These are phyloP conservation scores for Hermaeophaga mercurialis DNA, from an alignment of 2,888 invertebrate species.

Conservation along the genomic window DNA sequence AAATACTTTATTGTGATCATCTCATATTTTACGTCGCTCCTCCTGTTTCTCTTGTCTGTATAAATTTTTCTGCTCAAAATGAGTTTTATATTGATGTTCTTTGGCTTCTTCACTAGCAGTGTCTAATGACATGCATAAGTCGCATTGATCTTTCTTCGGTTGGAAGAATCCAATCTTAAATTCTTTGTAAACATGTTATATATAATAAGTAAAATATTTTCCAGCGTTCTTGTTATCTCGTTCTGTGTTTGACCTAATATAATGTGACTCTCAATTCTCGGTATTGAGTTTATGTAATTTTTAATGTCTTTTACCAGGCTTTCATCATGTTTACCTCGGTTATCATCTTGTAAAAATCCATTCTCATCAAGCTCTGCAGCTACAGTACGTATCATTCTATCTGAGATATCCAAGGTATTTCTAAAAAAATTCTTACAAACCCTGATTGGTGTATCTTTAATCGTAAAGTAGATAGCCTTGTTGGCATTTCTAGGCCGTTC, in stretches of 20 bases:
- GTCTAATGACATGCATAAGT: neutral
- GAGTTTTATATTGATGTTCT: neutral
- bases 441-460: neutral
- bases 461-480: neutral
- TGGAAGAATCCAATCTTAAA: slow-evolving; percentile 9
- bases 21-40: neutral
- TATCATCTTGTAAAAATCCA: too few relatives aligned
- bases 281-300: neutral
- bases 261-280: neutral
- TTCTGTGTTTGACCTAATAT: neutral
- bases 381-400: too few relatives aligned
- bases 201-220: neutral
- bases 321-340: too few relatives aligned
- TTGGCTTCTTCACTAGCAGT: neutral
- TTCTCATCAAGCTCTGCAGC: too few relatives aligned
- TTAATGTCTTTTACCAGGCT: neutral
- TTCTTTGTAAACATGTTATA: neutral
- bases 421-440: slow-evolving; percentile 1
- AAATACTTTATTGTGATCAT: too few relatives aligned
- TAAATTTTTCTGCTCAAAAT: neutral
- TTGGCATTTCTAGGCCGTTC: neutral
- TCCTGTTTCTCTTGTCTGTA: neutral
- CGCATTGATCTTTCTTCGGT: slow-evolving; percentile 7
- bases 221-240: neutral
- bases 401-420: neutral